Percentiles rank a stretch among this genome's conserved stretches.
Conservation (phyloP, 1,140 invertebrate species). For the Lepidurus couesii region DNA sequence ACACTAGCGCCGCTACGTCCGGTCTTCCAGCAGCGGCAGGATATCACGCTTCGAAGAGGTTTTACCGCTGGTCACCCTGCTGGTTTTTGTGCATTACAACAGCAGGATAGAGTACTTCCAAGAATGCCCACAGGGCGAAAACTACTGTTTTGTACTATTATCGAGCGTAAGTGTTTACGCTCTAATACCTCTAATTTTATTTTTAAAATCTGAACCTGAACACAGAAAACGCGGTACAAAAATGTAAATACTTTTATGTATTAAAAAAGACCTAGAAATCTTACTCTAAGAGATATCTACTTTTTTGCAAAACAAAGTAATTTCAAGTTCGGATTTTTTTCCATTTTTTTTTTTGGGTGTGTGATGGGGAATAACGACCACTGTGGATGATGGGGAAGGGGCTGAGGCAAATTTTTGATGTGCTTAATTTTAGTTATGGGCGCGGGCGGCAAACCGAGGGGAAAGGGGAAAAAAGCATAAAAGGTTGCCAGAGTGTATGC, state of each 20-base stretch:
- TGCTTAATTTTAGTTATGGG: conserved; percentile 16
- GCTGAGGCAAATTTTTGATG: conserved; percentile 1
- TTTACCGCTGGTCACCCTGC: not conserved
- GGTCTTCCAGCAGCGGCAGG: not conserved
- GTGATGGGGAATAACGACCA: not conserved
- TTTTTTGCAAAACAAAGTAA: too few relatives aligned
- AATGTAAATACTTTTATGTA: too few relatives aligned
- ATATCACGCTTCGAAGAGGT: not conserved
- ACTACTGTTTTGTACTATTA: too few relatives aligned
- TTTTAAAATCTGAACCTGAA: too few relatives aligned
- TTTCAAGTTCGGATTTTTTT: too few relatives aligned
- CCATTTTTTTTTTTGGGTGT: not conserved
- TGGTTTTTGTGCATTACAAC: not conserved
- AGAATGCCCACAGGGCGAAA: too few relatives aligned
- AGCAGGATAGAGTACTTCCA: too few relatives aligned
- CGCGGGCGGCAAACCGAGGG: not conserved
- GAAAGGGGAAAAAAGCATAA: not conserved
- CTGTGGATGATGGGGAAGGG: not conserved
- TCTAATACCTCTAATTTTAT: too few relatives aligned
- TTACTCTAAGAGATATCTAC: too few relatives aligned
- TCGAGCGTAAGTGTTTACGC: too few relatives aligned
- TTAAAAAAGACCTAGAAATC: too few relatives aligned
- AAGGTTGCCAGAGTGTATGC: conserved; percentile 18
- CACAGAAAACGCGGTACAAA: too few relatives aligned
- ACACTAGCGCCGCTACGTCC: not conserved